phyloP scores from a whole-genome alignment of 1,140 invertebrate species.

The Drosophila parabipectinata region DNA sequence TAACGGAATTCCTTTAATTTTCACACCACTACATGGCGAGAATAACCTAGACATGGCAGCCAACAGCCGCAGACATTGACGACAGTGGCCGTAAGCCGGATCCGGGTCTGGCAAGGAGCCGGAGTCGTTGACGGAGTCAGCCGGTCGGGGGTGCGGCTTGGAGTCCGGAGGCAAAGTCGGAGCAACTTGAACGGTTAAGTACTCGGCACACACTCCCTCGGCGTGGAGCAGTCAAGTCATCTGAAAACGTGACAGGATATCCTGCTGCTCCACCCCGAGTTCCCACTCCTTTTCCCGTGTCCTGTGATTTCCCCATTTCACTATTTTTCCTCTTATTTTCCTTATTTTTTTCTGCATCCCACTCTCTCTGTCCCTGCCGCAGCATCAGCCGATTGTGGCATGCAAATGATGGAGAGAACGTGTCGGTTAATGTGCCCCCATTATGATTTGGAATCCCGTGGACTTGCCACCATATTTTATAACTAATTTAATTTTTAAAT shows the following conservation, averaged over 20 bases:
- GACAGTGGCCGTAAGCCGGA: constrained; percentile 58
- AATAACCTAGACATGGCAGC: constrained; percentile 16
- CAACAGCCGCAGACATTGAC: constrained; percentile 65
- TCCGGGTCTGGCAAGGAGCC: constrained; percentile 9
- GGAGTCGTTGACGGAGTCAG: constrained; percentile 6
- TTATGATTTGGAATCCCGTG: constrained; percentile 73
- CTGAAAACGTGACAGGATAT: constrained; percentile 82
- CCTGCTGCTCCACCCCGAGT: constrained; percentile 46
- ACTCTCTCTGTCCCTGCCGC: too few relatives aligned
- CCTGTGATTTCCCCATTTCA: constrained; percentile 23
- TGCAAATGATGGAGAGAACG: constrained; percentile 68
- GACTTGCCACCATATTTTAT: constrained; percentile 54
- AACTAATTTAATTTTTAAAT: not conserved
- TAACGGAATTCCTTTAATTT: constrained; percentile 83
- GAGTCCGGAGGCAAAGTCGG: constrained; percentile 23
- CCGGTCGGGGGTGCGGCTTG: too few relatives aligned
- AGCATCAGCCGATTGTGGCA: constrained; percentile 38
- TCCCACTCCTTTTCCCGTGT: constrained; percentile 10
- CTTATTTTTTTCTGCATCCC: not conserved
- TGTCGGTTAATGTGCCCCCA: constrained; percentile 74
- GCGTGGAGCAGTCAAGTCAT: constrained; percentile 73
- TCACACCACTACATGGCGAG: constrained; percentile 65
- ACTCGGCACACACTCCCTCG: constrained; percentile 70
- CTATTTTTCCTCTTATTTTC: constrained; percentile 9
- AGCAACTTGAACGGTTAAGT: constrained; percentile 80